A percentile compares a stretch with the other conserved stretches of the same genome.
phyloP scores from a whole-genome alignment of 2,888 invertebrate genomes.

The Galeopsomyia nigrocyanea region DNA sequence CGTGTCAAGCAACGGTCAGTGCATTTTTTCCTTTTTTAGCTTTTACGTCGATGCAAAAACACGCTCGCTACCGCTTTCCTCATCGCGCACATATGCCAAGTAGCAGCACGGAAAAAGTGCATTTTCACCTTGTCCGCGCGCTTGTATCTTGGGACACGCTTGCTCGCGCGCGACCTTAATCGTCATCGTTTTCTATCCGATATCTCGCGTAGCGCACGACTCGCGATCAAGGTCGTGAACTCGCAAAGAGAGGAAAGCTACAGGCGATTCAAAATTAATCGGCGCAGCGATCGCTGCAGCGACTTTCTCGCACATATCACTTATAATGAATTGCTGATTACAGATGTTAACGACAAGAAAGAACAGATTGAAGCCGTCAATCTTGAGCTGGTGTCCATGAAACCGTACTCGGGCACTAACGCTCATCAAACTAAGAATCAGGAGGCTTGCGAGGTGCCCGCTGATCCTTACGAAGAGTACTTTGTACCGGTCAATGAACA shows the following conservation, averaged over 20 bases:
- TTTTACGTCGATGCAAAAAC: not conserved
- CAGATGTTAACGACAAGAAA: conserved; percentile 60
- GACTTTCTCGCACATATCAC: not conserved
- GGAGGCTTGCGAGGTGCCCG: conserved; percentile 69
- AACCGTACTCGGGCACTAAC: conserved; percentile 73
- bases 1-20: conserved; percentile 49
- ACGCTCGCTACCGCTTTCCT: no score
- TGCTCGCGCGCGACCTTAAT: conserved; percentile 27
- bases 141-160: not conserved
- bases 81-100: not conserved
- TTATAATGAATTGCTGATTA: conserved; percentile 44
- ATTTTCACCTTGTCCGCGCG: conserved; percentile 25
- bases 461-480: conserved; percentile 85
- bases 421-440: conserved; percentile 67
- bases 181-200: conserved; percentile 23
- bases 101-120: conserved; percentile 3
- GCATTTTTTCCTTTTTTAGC: conserved; percentile 6
- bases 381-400: conserved; percentile 83
- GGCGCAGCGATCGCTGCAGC: not conserved
- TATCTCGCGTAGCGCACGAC: conserved; percentile 22
- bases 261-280: not conserved
- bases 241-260: conserved; percentile 28
- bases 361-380: conserved; percentile 80
- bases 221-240: conserved; percentile 38
- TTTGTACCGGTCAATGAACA: conserved; percentile 89